phyloP scores from a whole-genome alignment of 2,797 vertebrate species.

The Falco peregrinus region DNA sequence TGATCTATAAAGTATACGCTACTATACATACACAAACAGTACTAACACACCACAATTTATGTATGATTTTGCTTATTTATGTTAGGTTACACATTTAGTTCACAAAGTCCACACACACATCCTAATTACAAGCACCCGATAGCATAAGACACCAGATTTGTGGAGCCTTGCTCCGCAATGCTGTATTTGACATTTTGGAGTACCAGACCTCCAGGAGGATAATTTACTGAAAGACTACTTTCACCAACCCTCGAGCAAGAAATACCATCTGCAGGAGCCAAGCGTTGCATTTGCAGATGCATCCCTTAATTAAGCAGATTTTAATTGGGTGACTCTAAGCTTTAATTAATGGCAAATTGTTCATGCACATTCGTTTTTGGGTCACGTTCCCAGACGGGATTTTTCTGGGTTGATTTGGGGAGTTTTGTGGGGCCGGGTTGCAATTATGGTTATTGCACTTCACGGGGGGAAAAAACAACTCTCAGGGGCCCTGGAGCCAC shows the following conservation, averaged over 20 bases:
- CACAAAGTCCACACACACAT: background rate
- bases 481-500: background rate
- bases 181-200: rapidly evolving
- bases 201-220: background rate
- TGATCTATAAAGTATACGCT: background rate
- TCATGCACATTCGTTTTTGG: background rate
- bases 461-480: background rate
- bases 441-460: background rate
- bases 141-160: background rate
- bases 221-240: background rate
- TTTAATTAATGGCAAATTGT: conserved; percentile 35
- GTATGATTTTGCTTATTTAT: background rate
- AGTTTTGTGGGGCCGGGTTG: background rate
- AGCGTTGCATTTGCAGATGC: background rate
- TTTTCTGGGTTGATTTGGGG: background rate
- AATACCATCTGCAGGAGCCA: background rate
- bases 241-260: background rate
- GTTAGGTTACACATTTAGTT: background rate
- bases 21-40: rapidly evolving
- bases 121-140: background rate
- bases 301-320: conserved; percentile 29
- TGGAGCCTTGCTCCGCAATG: background rate
- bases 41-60: rapidly evolving
- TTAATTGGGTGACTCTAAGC: background rate
- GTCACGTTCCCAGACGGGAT: background rate